Evolutionary conservation across 2,113 vertebrate genomes (phyloP).

Genomic region (Cephalopterus ornatus): DNA sequence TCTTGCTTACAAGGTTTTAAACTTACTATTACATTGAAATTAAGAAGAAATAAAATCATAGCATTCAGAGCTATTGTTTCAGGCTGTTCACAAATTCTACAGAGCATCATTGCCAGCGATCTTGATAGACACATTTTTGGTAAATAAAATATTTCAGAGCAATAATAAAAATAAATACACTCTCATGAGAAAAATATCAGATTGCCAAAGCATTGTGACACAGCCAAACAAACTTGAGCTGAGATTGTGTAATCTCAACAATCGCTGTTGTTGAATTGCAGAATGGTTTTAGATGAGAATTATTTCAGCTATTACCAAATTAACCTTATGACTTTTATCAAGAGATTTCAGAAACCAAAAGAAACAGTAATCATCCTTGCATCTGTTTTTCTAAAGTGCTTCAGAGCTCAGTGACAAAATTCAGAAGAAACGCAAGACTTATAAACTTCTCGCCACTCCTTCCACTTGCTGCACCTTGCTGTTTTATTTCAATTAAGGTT

Average conservation of each 20-base stretch:
- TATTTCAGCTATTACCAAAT: neutral
- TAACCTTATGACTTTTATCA: neutral
- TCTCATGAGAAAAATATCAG: neutral
- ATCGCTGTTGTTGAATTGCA: neutral
- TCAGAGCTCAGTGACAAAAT: neutral
- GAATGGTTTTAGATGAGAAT: neutral
- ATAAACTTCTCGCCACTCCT: neutral
- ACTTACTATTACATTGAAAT: neutral
- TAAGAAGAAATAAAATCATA: neutral
- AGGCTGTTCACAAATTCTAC: neutral
- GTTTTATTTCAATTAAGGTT: neutral
- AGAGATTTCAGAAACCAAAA: neutral
- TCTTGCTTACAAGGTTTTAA: neutral
- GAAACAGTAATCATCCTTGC: neutral
- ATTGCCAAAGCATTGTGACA: constrained; percentile 12
- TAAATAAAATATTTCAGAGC: neutral
- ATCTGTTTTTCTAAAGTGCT: neutral
- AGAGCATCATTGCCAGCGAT: fast-evolving
- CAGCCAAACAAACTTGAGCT: neutral
- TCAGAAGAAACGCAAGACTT: neutral
- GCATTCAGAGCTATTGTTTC: neutral
- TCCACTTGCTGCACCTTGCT: neutral
- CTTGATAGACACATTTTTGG: neutral
- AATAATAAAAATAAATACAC: neutral
- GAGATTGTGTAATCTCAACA: neutral